Evolutionary conservation across 1,140 invertebrate species (phyloP).

Genomic region (Camponotus vicinus): DNA sequence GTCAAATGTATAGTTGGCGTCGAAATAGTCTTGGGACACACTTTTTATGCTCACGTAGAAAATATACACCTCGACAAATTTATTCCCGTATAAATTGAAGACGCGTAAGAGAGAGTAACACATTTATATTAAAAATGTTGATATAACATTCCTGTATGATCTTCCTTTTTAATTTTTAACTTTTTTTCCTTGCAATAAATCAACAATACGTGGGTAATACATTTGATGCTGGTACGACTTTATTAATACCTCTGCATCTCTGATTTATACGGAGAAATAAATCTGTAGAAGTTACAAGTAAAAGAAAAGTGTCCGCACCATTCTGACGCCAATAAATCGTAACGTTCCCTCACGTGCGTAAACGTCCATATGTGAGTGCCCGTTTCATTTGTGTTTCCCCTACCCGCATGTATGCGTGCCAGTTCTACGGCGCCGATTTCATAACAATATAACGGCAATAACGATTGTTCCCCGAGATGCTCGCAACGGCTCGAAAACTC

Average conservation of each 20-base stretch:
- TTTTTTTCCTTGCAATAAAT: neutral
- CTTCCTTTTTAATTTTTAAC: too few species aligned
- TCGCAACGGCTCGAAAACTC: constrained; percentile 21
- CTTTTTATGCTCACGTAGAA: neutral
- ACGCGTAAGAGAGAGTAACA: neutral
- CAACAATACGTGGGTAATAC: neutral
- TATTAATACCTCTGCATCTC: neutral
- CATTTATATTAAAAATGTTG: constrained; percentile 22
- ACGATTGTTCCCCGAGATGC: constrained; percentile 46
- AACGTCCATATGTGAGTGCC: constrained; percentile 41
- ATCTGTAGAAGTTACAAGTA: neutral
- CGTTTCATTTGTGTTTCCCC: constrained; percentile 21
- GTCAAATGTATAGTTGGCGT: constrained; percentile 72
- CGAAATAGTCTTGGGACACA: constrained; percentile 5
- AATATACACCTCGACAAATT: neutral
- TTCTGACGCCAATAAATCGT: constrained; percentile 52
- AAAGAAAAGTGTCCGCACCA: neutral
- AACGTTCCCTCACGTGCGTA: constrained; percentile 49
- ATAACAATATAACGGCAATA: constrained; percentile 60
- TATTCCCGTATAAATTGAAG: constrained; percentile 33
- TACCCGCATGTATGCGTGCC: constrained; percentile 38
- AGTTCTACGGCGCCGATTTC: constrained; percentile 72
- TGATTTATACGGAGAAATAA: constrained; percentile 18
- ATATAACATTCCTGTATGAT: neutral
- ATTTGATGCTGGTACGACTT: neutral